These are phyloP conservation scores for Excalfactoria chinensis DNA, from an alignment of 2,113 vertebrate genomes.

Conservation along the genomic window DNA sequence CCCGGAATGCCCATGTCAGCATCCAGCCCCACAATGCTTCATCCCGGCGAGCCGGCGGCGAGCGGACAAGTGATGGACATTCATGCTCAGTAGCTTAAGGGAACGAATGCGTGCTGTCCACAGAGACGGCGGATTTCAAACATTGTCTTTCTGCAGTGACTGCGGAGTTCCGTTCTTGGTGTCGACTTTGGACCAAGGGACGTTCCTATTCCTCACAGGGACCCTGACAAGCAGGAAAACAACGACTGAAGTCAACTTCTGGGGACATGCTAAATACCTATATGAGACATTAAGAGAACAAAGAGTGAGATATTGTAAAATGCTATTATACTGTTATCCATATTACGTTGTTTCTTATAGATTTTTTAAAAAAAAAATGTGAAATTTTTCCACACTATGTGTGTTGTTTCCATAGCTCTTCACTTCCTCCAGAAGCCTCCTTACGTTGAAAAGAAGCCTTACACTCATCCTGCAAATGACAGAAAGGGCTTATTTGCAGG, in stretches of 20 bases:
- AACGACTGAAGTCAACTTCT: conserved; percentile 88
- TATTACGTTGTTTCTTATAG: conserved; percentile 99
- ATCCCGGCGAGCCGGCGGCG: conserved; percentile 84
- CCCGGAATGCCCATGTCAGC: conserved; percentile 91
- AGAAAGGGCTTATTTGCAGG: conserved; percentile 84
- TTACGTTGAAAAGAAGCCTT: conserved; percentile 88
- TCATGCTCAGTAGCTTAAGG: conserved; percentile 88
- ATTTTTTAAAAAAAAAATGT: conserved; percentile 99
- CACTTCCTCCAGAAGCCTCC: conserved; percentile 91
- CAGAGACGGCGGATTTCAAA: conserved; percentile 83
- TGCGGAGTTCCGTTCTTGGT: conserved; percentile 86
- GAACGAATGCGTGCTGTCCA: conserved; percentile 81
- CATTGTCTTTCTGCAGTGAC: conserved; percentile 87
- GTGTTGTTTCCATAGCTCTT: conserved; percentile 94
- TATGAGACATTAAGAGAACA: conserved; percentile 97
- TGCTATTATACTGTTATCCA: conserved; percentile 99
- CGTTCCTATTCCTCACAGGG: conserved; percentile 88
- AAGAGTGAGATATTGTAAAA: conserved; percentile 99
- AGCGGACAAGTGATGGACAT: conserved; percentile 91
- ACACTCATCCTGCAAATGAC: conserved; percentile 87
- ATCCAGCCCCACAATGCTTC: conserved; percentile 87
- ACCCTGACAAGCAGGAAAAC: conserved; percentile 88
- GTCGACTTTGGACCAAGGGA: conserved; percentile 89
- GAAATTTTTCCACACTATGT: conserved; percentile 99
- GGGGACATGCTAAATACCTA: conserved; percentile 95